phyloP scores from a whole-genome alignment of 2,797 vertebrate genomes.

The Chromobotia macracanthus region DNA sequence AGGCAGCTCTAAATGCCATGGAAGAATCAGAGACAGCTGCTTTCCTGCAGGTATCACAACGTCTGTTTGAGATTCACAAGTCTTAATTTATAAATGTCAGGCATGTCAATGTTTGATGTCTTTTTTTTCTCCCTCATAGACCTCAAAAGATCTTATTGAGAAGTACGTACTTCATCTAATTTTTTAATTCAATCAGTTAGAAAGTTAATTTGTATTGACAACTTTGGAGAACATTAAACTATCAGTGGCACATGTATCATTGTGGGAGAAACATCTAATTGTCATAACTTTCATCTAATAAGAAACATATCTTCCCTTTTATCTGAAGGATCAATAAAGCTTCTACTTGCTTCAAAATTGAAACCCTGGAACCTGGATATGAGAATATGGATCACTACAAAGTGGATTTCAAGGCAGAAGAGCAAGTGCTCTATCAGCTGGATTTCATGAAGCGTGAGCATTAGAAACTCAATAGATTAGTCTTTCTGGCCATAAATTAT shows the following conservation, averaged over 20 bases:
- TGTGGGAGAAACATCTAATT: conserved; percentile 2
- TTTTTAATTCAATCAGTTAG: neutral
- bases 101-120: neutral
- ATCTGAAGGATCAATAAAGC: conserved; percentile 70
- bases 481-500: conserved; percentile 3
- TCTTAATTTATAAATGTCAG: neutral
- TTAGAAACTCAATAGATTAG: neutral
- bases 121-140: conserved; percentile 63
- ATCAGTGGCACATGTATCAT: neutral
- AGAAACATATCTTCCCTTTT: neutral
- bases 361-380: conserved; percentile 67
- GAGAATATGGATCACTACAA: conserved; percentile 74
- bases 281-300: conserved; percentile 1
- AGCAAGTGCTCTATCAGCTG: conserved; percentile 71
- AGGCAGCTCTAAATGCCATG: conserved; percentile 67
- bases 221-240: neutral
- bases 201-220: neutral
- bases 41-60: conserved; percentile 76
- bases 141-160: conserved; percentile 72
- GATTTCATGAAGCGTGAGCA: conserved; percentile 76
- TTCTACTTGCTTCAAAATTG: conserved; percentile 54
- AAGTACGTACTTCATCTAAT: conserved; percentile 72
- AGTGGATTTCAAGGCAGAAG: conserved; percentile 75
- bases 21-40: conserved; percentile 75
- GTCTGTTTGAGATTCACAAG: neutral